Conservation (phyloP, 2,113 vertebrate species). For the Mystacornis crossleyi region DNA sequence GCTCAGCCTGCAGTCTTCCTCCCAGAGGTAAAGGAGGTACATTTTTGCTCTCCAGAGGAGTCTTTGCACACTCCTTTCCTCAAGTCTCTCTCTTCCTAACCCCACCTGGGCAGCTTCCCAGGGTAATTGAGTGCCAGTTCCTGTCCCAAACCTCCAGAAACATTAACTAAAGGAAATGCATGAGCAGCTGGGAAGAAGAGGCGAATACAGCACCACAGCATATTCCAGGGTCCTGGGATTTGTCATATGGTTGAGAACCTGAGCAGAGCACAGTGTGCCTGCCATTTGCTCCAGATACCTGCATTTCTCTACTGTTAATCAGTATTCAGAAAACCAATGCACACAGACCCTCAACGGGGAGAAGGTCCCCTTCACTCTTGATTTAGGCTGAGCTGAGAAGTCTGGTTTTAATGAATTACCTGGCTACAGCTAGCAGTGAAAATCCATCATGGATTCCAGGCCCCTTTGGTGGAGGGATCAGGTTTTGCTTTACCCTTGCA, state of each 20-base stretch:
- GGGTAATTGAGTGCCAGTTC: neutral
- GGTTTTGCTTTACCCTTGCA: neutral
- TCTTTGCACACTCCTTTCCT: neutral
- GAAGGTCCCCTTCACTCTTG: neutral
- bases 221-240: neutral
- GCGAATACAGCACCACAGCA: accelerated
- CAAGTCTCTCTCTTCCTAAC: neutral
- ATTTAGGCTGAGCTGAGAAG: neutral
- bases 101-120: neutral
- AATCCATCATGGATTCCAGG: neutral
- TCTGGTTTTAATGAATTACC: neutral
- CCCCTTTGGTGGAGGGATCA: neutral
- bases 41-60: neutral
- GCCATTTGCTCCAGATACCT: accelerated
- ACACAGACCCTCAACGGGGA: accelerated
- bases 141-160: neutral
- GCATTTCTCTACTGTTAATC: neutral
- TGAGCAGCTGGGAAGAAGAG: neutral
- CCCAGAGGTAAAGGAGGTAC: neutral
- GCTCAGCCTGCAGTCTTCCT: neutral
- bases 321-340: neutral
- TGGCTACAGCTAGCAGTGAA: neutral
- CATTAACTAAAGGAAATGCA: neutral
- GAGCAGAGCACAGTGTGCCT: neutral
- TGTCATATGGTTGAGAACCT: neutral